Evolutionary conservation across 2,113 vertebrate genomes (phyloP).

Genomic region (Bubo scandiacus): DNA sequence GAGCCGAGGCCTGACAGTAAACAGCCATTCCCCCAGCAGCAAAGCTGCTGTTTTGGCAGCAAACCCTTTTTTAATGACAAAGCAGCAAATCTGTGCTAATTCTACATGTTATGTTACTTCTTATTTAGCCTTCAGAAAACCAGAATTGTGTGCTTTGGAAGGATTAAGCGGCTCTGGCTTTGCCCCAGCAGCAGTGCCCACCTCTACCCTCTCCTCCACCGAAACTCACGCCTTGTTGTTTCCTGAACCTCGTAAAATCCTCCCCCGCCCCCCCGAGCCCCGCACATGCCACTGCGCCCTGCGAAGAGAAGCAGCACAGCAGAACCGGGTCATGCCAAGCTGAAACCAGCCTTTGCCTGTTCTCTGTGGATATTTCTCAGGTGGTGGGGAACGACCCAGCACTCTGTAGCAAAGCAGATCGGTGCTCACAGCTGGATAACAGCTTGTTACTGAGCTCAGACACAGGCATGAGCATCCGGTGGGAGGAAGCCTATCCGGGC

Average conservation of each 20-base stretch:
- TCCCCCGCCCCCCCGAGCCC: background rate
- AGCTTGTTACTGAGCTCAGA: background rate
- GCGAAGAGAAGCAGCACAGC: background rate
- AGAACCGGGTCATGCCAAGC: background rate
- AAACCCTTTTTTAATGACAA: background rate
- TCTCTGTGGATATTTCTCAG: background rate
- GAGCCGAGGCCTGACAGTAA: background rate
- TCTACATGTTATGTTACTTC: background rate
- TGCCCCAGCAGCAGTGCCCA: background rate
- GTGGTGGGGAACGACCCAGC: background rate
- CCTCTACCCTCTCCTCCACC: background rate
- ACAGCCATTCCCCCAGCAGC: background rate
- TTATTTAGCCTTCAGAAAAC: background rate
- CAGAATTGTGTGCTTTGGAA: background rate
- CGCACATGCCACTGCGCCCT: rapidly evolving
- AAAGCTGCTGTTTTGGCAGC: background rate
- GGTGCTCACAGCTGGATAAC: slow-evolving; percentile 13
- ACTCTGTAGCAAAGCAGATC: background rate
- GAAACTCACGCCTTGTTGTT: background rate
- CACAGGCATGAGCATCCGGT: background rate
- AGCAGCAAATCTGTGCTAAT: background rate
- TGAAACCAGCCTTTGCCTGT: background rate
- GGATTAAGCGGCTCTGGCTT: background rate
- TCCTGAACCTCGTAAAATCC: background rate
- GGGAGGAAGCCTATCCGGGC: background rate